Conservation (phyloP, 1,140 invertebrate genomes). For the Bombus cullumanus region DNA sequence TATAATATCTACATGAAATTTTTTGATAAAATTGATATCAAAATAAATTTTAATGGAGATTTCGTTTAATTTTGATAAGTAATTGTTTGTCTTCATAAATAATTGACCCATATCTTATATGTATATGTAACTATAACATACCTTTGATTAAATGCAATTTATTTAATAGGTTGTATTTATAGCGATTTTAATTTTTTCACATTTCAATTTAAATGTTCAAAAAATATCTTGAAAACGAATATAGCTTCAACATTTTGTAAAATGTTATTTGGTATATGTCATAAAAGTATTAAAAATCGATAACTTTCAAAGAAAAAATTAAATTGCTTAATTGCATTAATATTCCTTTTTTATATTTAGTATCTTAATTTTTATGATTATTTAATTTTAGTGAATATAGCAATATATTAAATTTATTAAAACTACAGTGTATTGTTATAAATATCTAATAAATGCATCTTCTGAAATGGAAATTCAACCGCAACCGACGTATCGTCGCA, state of each 20-base stretch:
- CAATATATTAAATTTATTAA: background rate
- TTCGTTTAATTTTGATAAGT: background rate
- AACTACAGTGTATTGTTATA: background rate
- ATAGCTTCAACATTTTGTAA: background rate
- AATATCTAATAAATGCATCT: background rate
- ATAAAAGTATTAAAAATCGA: background rate
- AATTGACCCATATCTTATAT: background rate
- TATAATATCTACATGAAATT: background rate
- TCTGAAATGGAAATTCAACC: conserved; percentile 28
- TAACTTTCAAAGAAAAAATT: background rate
- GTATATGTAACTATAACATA: background rate
- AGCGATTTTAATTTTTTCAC: background rate
- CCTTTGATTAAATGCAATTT: background rate
- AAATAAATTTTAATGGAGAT: conserved; percentile 20
- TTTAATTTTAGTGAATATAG: background rate
- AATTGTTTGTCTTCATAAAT: background rate
- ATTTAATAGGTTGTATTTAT: background rate
- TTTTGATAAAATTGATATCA: background rate
- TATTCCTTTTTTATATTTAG: background rate
- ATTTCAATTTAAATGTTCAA: background rate
- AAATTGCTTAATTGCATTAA: background rate
- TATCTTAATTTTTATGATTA: background rate
- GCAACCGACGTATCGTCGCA: background rate
- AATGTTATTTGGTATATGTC: background rate
- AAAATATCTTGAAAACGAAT: background rate